Conservation (phyloP, 2,888 invertebrate species). For the Drosophila vallismaia region DNA sequence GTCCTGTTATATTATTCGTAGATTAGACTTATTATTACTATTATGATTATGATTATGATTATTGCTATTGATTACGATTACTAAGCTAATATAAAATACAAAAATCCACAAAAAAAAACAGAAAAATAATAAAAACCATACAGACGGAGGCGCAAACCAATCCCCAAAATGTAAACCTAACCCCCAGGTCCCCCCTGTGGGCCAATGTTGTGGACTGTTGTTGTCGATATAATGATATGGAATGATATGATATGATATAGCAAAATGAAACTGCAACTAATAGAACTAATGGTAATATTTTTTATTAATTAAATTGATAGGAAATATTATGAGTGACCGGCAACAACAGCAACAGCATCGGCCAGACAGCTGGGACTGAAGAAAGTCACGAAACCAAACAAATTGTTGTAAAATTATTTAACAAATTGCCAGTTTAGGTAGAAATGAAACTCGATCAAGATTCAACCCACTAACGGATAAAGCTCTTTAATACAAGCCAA, state of each 20-base stretch:
- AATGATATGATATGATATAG: conserved; percentile 39
- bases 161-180: conserved; percentile 3
- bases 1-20: conserved; percentile 81
- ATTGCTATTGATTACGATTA: conserved; percentile 74
- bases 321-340: conserved; percentile 65
- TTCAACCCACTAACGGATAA: conserved; percentile 33
- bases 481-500: conserved; percentile 31
- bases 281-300: conserved; percentile 76
- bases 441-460: conserved; percentile 60
- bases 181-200: conserved; percentile 15
- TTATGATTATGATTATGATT: conserved; percentile 66
- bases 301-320: conserved; percentile 81
- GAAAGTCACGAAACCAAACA: conserved; percentile 39
- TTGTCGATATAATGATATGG: conserved; percentile 43
- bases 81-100: conserved; percentile 60
- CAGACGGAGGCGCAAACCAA: conserved; percentile 11
- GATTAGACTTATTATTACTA: conserved; percentile 77
- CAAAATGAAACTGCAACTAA: conserved; percentile 61
- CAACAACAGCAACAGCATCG: conserved; percentile 17
- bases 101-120: conserved; percentile 10
- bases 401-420: conserved; percentile 79
- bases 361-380: conserved; percentile 22
- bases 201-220: conserved; percentile 43
- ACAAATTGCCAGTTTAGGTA: conserved; percentile 56
- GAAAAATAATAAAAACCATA: conserved; percentile 2